phyloP scores from a whole-genome alignment of 2,888 invertebrate genomes.

The Tuta absoluta region DNA sequence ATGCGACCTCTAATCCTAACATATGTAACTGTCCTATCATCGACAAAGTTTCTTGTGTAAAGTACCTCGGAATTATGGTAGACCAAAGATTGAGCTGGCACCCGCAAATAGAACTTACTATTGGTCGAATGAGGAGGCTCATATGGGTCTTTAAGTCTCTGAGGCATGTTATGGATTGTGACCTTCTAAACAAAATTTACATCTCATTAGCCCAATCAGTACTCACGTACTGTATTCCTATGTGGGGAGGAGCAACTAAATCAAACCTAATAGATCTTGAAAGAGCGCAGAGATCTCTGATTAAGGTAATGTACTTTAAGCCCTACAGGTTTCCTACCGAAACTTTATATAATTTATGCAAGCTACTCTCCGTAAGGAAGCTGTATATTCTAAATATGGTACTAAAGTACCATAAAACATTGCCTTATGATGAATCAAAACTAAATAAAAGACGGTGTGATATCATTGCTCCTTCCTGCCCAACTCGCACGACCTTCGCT shows the following conservation, averaged over 20 bases:
- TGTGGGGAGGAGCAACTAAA: not conserved
- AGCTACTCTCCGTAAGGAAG: too few relatives aligned
- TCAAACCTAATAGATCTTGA: too few relatives aligned
- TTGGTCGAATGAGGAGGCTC: not conserved
- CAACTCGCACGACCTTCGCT: too few relatives aligned
- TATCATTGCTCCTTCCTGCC: too few relatives aligned
- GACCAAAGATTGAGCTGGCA: slow-evolving; percentile 9
- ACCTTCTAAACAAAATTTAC: not conserved
- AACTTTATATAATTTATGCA: too few relatives aligned
- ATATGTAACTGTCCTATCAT: not conserved
- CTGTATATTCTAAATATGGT: too few relatives aligned
- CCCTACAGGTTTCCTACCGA: too few relatives aligned
- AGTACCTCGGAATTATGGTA: not conserved
- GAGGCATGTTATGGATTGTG: not conserved
- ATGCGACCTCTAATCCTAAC: not conserved
- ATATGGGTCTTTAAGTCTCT: slow-evolving; percentile 1
- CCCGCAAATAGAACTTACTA: not conserved
- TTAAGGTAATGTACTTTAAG: too few relatives aligned
- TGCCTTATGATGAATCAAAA: too few relatives aligned
- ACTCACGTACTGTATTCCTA: not conserved
- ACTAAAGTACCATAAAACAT: too few relatives aligned
- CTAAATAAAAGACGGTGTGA: too few relatives aligned
- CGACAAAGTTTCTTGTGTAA: not conserved
- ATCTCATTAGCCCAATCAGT: not conserved
- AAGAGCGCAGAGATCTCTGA: too few relatives aligned